Percentiles rank a stretch among this genome's conserved stretches.
These are phyloP conservation scores for Tretioscincus oriximinensis DNA, from an alignment of 2,113 vertebrate species.

Conservation along the genomic window DNA sequence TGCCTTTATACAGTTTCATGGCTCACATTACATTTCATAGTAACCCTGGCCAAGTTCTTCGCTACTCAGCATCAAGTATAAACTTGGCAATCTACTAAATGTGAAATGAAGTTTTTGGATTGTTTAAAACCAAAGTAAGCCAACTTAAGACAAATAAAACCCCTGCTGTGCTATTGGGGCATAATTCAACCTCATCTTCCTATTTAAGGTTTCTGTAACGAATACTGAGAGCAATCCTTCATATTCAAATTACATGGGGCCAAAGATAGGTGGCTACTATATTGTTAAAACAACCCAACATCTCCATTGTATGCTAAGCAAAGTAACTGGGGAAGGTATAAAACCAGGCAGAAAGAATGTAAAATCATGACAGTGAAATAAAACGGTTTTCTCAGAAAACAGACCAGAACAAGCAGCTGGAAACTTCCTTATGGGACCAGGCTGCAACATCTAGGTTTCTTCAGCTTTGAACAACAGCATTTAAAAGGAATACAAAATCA, in stretches of 20 bases:
- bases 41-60: background rate
- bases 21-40: conserved; percentile 27
- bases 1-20: conserved; percentile 1
- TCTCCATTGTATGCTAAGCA: background rate
- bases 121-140: conserved; percentile 19
- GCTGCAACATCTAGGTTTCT: too few species aligned
- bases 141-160: conserved; percentile 1
- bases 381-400: background rate
- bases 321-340: background rate
- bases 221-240: background rate
- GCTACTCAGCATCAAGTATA: background rate
- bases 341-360: background rate
- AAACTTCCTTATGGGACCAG: too few species aligned
- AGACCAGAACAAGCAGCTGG: too few species aligned
- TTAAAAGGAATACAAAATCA: too few species aligned
- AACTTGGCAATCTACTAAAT: background rate
- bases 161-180: conserved; percentile 8
- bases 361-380: conserved; percentile 8
- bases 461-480: too few species aligned
- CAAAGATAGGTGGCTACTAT: background rate
- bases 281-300: background rate
- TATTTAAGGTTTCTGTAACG: background rate
- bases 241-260: background rate
- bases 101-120: background rate
- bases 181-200: background rate